Evolutionary conservation across 2,797 vertebrate species (phyloP).

Genomic region (Knipowitschia caucasica): DNA sequence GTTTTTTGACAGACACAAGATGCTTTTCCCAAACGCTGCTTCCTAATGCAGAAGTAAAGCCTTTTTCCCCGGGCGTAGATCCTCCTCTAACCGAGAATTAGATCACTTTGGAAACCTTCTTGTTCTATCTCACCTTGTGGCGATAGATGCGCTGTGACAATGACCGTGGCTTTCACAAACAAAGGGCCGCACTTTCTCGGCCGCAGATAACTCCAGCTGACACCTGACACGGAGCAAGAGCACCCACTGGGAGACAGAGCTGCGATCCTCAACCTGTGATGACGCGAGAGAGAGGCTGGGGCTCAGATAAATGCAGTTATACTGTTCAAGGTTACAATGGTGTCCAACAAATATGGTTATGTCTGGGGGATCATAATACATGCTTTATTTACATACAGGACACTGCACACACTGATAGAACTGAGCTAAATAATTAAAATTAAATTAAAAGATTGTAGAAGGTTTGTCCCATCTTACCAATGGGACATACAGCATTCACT

Average conservation of each 20-base stretch:
- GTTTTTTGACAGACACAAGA: constrained; percentile 17
- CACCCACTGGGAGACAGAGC: constrained; percentile 53
- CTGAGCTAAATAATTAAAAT: too few relatives aligned
- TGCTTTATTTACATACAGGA: too few relatives aligned
- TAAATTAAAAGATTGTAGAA: too few relatives aligned
- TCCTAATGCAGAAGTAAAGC: constrained; percentile 32
- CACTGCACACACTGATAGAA: constrained; percentile 17
- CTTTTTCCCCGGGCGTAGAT: constrained; percentile 37
- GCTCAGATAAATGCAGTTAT: constrained; percentile 29
- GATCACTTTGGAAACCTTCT: constrained; percentile 55
- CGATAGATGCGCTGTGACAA: constrained; percentile 63
- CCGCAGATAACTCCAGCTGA: constrained; percentile 64
- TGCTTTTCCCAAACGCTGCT: constrained; percentile 12
- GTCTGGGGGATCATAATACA: constrained; percentile 8
- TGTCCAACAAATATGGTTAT: neutral
- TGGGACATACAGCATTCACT: too few relatives aligned
- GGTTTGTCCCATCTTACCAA: too few relatives aligned
- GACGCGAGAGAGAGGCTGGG: constrained; percentile 33
- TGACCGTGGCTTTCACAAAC: constrained; percentile 65
- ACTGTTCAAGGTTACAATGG: neutral
- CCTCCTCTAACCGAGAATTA: constrained; percentile 52
- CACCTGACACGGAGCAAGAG: constrained; percentile 72
- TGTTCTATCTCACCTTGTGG: constrained; percentile 58
- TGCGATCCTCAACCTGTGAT: constrained; percentile 45
- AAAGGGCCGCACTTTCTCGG: constrained; percentile 53